Evolutionary conservation across 92 coral and sea anemone species (phyloP), one percentile per base, ranked within the genome.

Genomic region (Porites rus): DNA sequence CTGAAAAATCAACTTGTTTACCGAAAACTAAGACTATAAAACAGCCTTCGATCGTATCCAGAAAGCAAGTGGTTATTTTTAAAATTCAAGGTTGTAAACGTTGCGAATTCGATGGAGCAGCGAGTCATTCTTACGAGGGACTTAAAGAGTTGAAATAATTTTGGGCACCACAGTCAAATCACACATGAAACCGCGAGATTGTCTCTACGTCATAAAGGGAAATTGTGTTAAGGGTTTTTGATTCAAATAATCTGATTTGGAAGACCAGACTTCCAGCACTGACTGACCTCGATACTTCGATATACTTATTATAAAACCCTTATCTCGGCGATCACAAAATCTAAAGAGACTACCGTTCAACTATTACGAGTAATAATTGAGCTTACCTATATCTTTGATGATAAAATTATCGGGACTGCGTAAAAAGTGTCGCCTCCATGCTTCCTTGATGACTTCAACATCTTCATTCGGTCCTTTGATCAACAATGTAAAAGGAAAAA

Each of bases 391-490:
- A 78, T 95, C 98, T n/a, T 93, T 93, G 67, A 97, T 95, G 58
- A 79, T 60, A 66, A 93, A 95, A 64, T 82, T 85, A 46, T 72
- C 68, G 0, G 99, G 99, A 74, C 98, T 93, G 72, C 98, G 95
- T 62, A 97, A 87, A 88, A 95, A 93, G 68, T 95, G 93, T 46
- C 98, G 90, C 50, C 93, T 89, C 99, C 99, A 97, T 8, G 98
- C 95, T 68, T 95, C 98, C 75, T 85, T 91, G 31, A 97, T 85
- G 74, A 94, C 84, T 20, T 97, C 95, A 74, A 97, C 72, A 19
- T 97, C 99, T 75, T 97, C 99, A 50, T 82, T 84, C 3, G 99
- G 96, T 12, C 99, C 99, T 73, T 95, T 96, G 92, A 95, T 87
- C 50, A 97, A 89, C 82, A 97, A 86, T 0, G 99, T 97, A 43